Evolutionary conservation across 2,797 vertebrate genomes (phyloP).

Genomic region (Halcyon leucocephala): DNA sequence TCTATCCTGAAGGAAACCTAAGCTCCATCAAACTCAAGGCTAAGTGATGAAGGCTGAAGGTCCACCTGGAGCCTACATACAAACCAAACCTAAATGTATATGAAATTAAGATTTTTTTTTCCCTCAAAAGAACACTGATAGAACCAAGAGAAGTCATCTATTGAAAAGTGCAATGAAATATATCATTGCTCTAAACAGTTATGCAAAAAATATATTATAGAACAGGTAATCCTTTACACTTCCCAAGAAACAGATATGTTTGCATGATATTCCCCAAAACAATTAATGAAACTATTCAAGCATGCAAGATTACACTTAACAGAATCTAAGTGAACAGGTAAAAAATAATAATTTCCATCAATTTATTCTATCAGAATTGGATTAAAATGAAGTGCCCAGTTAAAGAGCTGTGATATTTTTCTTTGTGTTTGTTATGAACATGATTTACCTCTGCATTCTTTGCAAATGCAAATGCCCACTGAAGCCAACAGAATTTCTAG

Average conservation of each 20-base stretch:
- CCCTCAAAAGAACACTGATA: background rate
- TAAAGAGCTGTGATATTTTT: background rate
- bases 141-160: background rate
- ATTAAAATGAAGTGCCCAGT: background rate
- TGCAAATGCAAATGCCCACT: background rate
- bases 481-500: background rate
- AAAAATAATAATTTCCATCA: background rate
- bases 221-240: background rate
- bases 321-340: background rate
- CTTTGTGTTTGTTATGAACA: fast-evolving
- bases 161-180: background rate
- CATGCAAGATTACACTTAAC: background rate
- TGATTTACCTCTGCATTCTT: background rate
- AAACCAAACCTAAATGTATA: background rate
- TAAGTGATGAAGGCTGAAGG: background rate
- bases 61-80: background rate
- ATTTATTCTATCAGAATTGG: background rate
- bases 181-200: background rate
- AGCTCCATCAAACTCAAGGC: background rate
- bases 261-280: background rate
- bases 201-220: background rate
- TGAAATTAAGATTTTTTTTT: background rate
- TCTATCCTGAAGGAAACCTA: background rate
- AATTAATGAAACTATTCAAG: background rate
- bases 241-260: background rate